Percentiles rank a stretch among this genome's conserved stretches.
These are phyloP conservation scores for Haemorhous mexicanus DNA, from an alignment of 2,113 vertebrate species.

Conservation along the genomic window DNA sequence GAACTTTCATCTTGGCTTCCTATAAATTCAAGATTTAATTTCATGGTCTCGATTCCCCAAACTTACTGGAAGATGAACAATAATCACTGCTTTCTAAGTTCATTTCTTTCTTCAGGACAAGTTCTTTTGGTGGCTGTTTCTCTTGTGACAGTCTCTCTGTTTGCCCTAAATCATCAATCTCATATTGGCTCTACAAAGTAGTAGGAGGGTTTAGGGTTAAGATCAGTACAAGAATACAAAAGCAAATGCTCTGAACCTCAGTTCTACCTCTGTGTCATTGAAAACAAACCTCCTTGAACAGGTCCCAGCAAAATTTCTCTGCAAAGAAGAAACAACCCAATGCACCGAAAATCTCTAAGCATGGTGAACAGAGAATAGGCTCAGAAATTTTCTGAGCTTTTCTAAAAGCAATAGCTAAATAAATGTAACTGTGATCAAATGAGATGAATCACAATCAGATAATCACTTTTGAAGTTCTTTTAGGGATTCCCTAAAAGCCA, in stretches of 20 bases:
- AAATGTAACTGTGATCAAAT: not conserved
- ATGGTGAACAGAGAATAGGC: not conserved
- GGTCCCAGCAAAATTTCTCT: not conserved
- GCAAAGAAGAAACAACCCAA: not conserved
- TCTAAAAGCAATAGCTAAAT: not conserved
- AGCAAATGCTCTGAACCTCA: not conserved
- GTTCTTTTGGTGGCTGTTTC: not conserved
- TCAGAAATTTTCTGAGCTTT: not conserved
- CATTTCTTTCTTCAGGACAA: not conserved
- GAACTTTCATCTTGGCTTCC: not conserved
- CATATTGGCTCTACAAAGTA: not conserved
- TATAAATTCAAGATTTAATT: not conserved
- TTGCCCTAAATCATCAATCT: not conserved
- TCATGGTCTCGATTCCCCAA: not conserved
- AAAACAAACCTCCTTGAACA: not conserved
- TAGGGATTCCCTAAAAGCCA: not conserved
- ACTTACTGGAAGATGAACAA: not conserved
- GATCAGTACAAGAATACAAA: not conserved
- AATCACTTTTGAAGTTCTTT: not conserved
- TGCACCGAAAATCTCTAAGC: not conserved
- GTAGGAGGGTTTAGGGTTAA: not conserved
- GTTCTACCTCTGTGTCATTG: not conserved
- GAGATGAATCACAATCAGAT: not conserved
- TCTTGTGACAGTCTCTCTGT: not conserved
- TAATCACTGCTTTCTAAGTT: not conserved